These are phyloP conservation scores for Mizuhopecten yessoensis DNA, from an alignment of 1,140 invertebrate species.

Conservation along the genomic window DNA sequence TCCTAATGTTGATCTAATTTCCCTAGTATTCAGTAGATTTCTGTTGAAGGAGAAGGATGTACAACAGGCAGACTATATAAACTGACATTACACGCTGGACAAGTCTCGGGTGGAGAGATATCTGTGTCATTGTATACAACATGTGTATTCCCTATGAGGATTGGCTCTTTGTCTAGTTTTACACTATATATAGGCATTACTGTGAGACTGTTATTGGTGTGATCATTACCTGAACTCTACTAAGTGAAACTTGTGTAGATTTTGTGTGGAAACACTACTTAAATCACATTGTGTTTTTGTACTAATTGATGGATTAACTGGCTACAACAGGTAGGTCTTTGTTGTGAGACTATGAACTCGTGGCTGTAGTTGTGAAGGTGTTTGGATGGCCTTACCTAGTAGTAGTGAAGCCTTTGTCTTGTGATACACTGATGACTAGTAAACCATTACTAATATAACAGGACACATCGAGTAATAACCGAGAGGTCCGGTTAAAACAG, in stretches of 20 bases:
- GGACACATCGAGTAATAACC: neutral
- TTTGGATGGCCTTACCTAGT: neutral
- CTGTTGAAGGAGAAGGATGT: neutral
- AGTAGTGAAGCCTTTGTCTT: neutral
- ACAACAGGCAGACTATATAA: neutral
- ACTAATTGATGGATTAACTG: neutral
- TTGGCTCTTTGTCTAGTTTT: neutral
- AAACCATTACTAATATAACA: neutral
- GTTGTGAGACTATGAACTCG: neutral
- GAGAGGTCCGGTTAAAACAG: neutral
- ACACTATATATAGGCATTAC: neutral
- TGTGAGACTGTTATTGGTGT: neutral
- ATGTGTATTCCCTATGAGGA: neutral
- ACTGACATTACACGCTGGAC: neutral
- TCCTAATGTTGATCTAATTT: neutral
- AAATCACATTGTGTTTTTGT: neutral
- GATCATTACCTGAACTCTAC: neutral
- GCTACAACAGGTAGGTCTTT: neutral
- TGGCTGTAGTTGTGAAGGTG: neutral
- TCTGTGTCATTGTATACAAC: neutral
- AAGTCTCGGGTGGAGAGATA: conserved; percentile 12
- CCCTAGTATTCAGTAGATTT: neutral
- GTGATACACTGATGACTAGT: neutral
- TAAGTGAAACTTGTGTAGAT: neutral
- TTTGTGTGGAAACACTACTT: neutral